Conservation (phyloP, 2,113 vertebrate genomes). For the Coracopsis vasa region DNA sequence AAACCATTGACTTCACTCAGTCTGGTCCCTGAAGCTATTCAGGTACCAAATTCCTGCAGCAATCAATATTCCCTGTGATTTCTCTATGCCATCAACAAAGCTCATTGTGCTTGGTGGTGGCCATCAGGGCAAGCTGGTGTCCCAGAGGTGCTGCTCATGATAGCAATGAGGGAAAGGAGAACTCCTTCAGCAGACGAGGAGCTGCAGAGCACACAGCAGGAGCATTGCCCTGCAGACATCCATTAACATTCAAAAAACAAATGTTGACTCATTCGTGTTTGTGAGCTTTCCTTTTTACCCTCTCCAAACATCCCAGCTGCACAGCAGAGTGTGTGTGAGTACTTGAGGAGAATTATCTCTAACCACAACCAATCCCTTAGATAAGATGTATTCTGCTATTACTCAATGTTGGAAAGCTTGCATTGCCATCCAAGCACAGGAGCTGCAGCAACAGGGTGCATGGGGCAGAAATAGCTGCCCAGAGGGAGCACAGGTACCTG, state of each 20-base stretch:
- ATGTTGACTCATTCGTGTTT: background rate
- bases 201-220: background rate
- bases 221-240: background rate
- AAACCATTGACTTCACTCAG: background rate
- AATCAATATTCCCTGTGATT: background rate
- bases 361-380: background rate
- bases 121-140: background rate
- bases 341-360: conserved; percentile 7
- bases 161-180: background rate
- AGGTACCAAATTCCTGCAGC: background rate
- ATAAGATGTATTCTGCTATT: background rate
- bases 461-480: background rate
- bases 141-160: background rate
- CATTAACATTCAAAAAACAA: conserved; percentile 34
- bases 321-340: background rate
- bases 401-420: background rate
- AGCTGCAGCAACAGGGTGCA: background rate
- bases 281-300: conserved; percentile 40
- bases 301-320: conserved; percentile 40
- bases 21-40: background rate
- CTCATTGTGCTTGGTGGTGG: fast-evolving
- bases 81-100: background rate
- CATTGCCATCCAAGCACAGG: background rate
- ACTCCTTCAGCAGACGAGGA: background rate
- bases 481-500: background rate